Evolutionary conservation across 2,797 vertebrate species (phyloP), one percentile per base, ranked within the genome.

Genomic region (Forpus xanthops): DNA sequence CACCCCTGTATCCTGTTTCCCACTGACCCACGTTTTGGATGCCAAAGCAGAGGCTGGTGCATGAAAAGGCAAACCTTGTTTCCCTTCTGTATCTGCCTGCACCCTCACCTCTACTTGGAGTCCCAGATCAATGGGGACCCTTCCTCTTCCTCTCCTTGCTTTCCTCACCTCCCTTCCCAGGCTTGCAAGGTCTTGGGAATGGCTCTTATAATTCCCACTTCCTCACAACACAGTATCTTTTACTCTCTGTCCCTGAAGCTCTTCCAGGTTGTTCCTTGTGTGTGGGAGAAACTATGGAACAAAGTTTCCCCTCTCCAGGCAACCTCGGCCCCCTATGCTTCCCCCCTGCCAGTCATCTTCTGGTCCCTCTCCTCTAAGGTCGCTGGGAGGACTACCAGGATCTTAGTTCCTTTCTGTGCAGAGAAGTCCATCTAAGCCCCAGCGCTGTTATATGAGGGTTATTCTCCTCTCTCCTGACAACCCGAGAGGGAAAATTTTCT

Each of bases 1-100:
- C 8, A 42, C 6, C 3, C 3, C 8, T 18, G 8, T 28, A 45
- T 5, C 2, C 17, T 12, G 0, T 28, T 77, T 31, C 66, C 17
- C 4, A 4, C 24, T 79, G 58, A 18, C 11, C 12, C 8, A 4
- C 0, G 2, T 45, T 87, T 76, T 55, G 15, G 37, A 30, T 23
- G 61, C 20, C 20, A 91, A 39, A 47, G 6, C 27, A 87, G 41
- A 81, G 49, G 20, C 28, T 92, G 47, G 33, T 1, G 7, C 27
- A 15, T 3, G 20, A 81, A 66, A 56, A 49, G 17, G 16, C 19
- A 85, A 73, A 85, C 5, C 3, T 68, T 60, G 8, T 60, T 28
- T 67, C 19, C 15, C 21, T 60, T 52, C 24, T 80, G 58, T 1
- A 1, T 33, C 62, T 73, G 19, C 18, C 37, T 58, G 24, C 10